Evolutionary conservation across 1,140 invertebrate genomes (phyloP).

Genomic region (Hyposmocoma kahamanoa): DNA sequence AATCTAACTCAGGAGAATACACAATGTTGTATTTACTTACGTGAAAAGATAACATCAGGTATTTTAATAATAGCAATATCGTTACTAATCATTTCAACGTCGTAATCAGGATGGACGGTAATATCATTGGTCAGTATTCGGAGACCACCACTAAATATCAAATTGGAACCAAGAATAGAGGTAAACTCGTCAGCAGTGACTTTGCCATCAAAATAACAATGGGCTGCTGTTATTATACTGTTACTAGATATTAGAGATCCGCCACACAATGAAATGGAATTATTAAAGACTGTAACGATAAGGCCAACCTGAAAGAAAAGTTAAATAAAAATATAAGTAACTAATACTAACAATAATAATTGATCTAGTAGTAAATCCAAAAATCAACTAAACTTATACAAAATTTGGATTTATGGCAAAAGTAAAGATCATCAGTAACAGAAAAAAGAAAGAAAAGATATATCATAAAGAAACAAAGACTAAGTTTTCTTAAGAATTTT

Average conservation of each 20-base stretch:
- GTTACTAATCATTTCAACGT: conserved; percentile 17
- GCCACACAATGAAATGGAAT: conserved; percentile 37
- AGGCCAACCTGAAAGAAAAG: conserved; percentile 38
- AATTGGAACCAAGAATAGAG: conserved; percentile 33
- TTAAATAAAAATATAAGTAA: too few relatives aligned
- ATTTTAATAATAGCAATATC: conserved; percentile 40
- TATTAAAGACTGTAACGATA: conserved; percentile 23
- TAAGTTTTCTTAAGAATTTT: too few relatives aligned
- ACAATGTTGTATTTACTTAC: conserved; percentile 22
- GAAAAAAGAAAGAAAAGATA: too few relatives aligned
- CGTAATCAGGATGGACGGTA: conserved; percentile 31
- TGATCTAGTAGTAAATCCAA: too few relatives aligned
- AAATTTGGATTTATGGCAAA: too few relatives aligned
- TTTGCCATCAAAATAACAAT: conserved; percentile 30
- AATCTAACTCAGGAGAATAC: too few relatives aligned
- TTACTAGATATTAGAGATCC: conserved; percentile 30
- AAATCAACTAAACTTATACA: too few relatives aligned
- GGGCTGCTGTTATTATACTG: conserved; percentile 37
- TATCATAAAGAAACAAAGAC: too few relatives aligned
- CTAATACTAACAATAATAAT: too few relatives aligned
- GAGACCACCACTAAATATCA: conserved; percentile 30
- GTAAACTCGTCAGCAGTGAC: conserved; percentile 23
- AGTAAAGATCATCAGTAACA: too few relatives aligned
- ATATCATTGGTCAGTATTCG: conserved; percentile 25
- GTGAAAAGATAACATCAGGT: conserved; percentile 16